Base-by-base conservation (phyloP, 2,888 invertebrate species). In the Latrodectus hesperus region DNA sequence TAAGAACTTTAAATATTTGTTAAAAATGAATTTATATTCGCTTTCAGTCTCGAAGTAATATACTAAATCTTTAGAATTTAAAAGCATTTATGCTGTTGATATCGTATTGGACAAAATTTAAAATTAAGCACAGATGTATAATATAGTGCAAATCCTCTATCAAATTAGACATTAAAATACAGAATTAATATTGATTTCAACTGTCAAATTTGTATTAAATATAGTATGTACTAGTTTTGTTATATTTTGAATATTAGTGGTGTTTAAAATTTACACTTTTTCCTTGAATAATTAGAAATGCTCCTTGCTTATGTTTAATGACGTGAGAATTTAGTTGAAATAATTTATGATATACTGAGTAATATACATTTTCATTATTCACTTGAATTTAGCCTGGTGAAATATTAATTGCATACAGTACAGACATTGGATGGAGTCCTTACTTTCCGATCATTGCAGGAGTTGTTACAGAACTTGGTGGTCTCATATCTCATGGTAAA, bases 391-490 rank as follows among this genome's bases (percentile, higher is more conserved):
- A 90, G 89, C 75, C 72, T 89, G 96, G 96, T 0, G 96, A 97
- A 91, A 94, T 97, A 89, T 92, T 97, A 89, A 95, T 97, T 89
- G 96, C 96, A 0, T 94, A 94, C 90, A 94, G 94, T 68, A 96
- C 96, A 0, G 96, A 97, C 91, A 95, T 96, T 90, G 96, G 95
- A 1, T 97, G 96, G 96, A 95, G 95, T 6, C 96, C 96, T 0
- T 96, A 96, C 92, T 97, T 96, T 92, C 96, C 96, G 0, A 93
- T 96, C 72, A 92, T 97, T 22, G 93, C 94, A 0, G 97, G 96
- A 11, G 94, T 97, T 71, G 95, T 96, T 10, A 96, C 96, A 0
- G 96, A 97, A 92, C 93, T 96, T 0, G 96, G 96, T 0, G 96
- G 96, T 53, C 93, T 96, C 6, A 95, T 96, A 90, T 96, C 96